phyloP scores from a whole-genome alignment of 1,140 invertebrate genomes.

The Brevipalpus yothersi region DNA sequence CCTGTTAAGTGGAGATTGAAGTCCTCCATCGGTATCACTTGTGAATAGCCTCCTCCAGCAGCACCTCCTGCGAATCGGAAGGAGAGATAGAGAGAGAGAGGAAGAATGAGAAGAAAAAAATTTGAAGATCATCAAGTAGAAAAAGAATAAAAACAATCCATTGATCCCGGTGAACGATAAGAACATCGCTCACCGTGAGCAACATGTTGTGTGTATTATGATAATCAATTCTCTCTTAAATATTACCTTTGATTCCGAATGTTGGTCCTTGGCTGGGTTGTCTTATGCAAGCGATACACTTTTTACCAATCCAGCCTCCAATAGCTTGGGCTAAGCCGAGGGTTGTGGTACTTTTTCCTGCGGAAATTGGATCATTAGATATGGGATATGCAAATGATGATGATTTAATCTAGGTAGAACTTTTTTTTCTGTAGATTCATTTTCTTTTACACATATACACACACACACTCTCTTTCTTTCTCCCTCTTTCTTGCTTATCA shows the following conservation, averaged over 20 bases:
- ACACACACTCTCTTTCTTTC: too few relatives aligned
- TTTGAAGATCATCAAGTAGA: not conserved
- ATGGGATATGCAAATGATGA: slow-evolving; percentile 21
- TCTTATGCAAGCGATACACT: slow-evolving; percentile 80
- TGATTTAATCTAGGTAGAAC: slow-evolving; percentile 42
- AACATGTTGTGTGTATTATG: not conserved
- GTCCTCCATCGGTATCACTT: slow-evolving; percentile 99
- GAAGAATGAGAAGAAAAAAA: too few relatives aligned
- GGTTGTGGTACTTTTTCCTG: slow-evolving; percentile 46
- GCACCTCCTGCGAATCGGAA: slow-evolving; percentile 38
- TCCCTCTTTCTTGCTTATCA: too few relatives aligned
- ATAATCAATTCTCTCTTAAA: not conserved
- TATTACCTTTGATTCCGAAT: slow-evolving; percentile 90
- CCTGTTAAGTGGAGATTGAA: slow-evolving; percentile 97
- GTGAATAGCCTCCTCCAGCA: slow-evolving; percentile 74
- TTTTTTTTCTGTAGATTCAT: slow-evolving; percentile 4
- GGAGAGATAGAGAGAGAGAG: too few relatives aligned
- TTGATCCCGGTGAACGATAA: too few relatives aligned
- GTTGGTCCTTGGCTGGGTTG: slow-evolving; percentile 96
- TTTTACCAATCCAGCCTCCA: slow-evolving; percentile 50
- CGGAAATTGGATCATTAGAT: not conserved
- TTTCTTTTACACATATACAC: too few relatives aligned
- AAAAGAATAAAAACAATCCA: too few relatives aligned
- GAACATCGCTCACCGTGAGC: too few relatives aligned
- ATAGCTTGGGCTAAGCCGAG: slow-evolving; percentile 82